Base-by-base conservation (phyloP, 2,797 vertebrate species). In the Parotocinclus haroldoi region DNA sequence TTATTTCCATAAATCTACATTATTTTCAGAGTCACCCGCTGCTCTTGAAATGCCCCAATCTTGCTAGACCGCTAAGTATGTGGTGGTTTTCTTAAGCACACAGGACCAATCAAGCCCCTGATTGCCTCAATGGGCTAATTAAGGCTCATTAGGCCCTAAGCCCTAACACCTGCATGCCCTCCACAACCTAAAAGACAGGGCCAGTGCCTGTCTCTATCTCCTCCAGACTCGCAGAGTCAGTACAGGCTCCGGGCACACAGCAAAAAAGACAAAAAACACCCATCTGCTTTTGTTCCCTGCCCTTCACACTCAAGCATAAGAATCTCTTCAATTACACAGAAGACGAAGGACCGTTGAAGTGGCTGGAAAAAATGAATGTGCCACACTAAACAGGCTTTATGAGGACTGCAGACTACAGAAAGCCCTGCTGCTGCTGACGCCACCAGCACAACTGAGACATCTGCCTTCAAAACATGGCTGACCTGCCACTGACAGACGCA, bases 101-200 rank as follows among this genome's bases (percentile, higher is more conserved):
- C 72, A 69, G 62, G 62, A 78, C 79, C 79, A 81, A 81, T 81
- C 79, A 81, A 76, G 69, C 63, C 74, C 49, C 77, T 76, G 76
- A 79, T 79, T 81, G 76, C 78, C 73, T 72, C 70, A 79, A 79
- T 78, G 68, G 76, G 70, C 73, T 78, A 76, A 81, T 81, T 81
- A 79, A 76, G 69, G 72, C 77, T 78, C 71, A 79, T 79, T 81
- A 79, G 66, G 71, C 70, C 68, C 37, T 74, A 78, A 76, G 73
- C 75, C 64, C 62, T 73, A 73, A 79, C 79, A 79, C 79, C 79
- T 81, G 79, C 74, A 72, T 59, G 72, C 73, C 74, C 76, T 72
- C 75, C 66, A 77, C 57, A 64, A 72, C 75, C 76, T 66, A 68
- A 59, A n/a, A 71, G 68, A 77, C 73, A 70, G 55, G 58, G 64